These are phyloP conservation scores for Podabrus alpinus DNA, from an alignment of 2,888 invertebrate species.

Conservation along the genomic window DNA sequence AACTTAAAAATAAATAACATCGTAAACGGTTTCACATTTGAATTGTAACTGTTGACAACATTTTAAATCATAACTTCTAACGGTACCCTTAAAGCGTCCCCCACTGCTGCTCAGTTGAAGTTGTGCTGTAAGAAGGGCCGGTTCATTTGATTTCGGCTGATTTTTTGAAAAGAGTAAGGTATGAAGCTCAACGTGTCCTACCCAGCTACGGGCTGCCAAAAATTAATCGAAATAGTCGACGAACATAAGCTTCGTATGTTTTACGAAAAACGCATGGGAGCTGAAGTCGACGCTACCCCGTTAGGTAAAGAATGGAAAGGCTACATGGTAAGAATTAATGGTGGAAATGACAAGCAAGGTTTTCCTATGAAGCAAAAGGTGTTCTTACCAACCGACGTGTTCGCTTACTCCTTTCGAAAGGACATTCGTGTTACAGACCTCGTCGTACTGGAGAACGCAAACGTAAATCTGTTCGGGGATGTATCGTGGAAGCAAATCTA, in stretches of 20 bases:
- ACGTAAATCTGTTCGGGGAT: slow-evolving; percentile 97
- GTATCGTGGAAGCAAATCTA: slow-evolving; percentile 96
- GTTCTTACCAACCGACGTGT: slow-evolving; percentile 95
- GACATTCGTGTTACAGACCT: slow-evolving; percentile 95
- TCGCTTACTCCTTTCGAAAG: slow-evolving; percentile 91
- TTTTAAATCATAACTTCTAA: too few relatives aligned
- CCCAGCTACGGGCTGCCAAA: slow-evolving; percentile 98
- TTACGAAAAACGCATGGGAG: slow-evolving; percentile 98
- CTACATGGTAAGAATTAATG: slow-evolving; percentile 91
- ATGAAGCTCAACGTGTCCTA: slow-evolving; percentile 92
- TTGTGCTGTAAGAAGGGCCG: neutral
- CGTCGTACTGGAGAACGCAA: slow-evolving; percentile 95
- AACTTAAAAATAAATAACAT: too few relatives aligned
- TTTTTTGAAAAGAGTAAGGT: too few relatives aligned
- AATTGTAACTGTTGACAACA: too few relatives aligned
- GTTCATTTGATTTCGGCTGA: neutral
- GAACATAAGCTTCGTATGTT: slow-evolving; percentile 97
- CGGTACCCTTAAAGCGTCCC: too few relatives aligned
- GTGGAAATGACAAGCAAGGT: slow-evolving; percentile 99
- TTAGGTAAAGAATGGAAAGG: slow-evolving; percentile 99
- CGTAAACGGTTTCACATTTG: too few relatives aligned
- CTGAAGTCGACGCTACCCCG: slow-evolving; percentile 92
- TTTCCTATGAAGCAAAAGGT: slow-evolving; percentile 99
- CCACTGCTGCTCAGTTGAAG: neutral
- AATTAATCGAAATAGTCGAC: slow-evolving; percentile 95